These are phyloP conservation scores for Microplitis mediator DNA, from an alignment of 1,140 invertebrate genomes.

Conservation along the genomic window DNA sequence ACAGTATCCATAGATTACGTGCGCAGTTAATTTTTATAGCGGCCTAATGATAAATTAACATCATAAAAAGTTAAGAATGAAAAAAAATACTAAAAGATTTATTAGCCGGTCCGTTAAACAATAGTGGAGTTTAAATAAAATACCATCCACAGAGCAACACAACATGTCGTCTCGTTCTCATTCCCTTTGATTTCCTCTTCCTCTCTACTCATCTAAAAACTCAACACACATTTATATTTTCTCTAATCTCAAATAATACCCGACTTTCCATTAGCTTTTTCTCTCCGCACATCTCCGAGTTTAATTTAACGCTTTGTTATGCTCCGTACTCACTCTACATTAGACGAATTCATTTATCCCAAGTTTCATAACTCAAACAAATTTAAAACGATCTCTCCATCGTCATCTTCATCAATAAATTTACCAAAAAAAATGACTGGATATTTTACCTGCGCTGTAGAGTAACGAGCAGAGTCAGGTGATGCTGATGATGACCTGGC, in stretches of 20 bases:
- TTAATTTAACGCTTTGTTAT: neutral
- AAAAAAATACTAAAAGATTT: slow-evolving; percentile 6
- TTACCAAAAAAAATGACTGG: too few species aligned
- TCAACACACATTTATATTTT: neutral
- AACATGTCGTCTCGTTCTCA: slow-evolving; percentile 46
- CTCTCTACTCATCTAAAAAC: slow-evolving; percentile 13
- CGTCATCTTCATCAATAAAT: too few species aligned
- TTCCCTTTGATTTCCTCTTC: slow-evolving; percentile 40
- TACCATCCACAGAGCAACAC: too few species aligned
- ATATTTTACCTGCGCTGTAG: slow-evolving; percentile 52
- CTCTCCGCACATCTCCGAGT: too few species aligned
- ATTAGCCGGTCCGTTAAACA: slow-evolving; percentile 42
- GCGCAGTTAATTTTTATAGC: neutral
- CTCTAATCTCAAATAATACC: neutral
- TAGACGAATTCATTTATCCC: too few species aligned
- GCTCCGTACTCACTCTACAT: too few species aligned
- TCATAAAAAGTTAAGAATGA: neutral
- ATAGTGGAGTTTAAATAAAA: neutral
- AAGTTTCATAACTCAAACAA: too few species aligned
- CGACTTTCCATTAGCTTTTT: neutral
- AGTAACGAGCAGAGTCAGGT: slow-evolving; percentile 59
- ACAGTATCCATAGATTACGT: slow-evolving; percentile 23
- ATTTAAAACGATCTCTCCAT: too few species aligned
- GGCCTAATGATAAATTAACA: too few species aligned
- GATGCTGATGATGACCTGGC: slow-evolving; percentile 60